Evolutionary conservation across 2,113 vertebrate species (phyloP).

Genomic region (Corapipo altera): DNA sequence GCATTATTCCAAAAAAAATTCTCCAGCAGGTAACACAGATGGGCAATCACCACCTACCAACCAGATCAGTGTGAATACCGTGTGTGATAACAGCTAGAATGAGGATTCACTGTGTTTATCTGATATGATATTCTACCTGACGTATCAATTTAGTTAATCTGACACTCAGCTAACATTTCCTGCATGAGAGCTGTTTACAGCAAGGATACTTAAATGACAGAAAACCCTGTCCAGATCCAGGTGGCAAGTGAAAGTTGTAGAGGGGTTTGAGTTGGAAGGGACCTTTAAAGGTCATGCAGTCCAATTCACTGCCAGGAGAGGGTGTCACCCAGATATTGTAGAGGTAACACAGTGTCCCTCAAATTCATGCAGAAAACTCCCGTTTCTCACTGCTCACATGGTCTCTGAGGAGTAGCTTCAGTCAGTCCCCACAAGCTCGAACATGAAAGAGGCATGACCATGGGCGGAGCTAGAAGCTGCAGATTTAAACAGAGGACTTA

Average conservation of each 20-base stretch:
- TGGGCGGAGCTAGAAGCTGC: not conserved
- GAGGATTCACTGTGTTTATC: not conserved
- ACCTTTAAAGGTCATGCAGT: not conserved
- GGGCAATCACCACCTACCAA: conserved; percentile 55
- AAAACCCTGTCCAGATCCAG: not conserved
- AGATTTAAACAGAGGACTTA: not conserved
- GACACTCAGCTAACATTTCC: not conserved
- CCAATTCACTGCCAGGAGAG: not conserved
- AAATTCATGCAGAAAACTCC: not conserved
- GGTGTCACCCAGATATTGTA: not conserved
- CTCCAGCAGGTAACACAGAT: conserved; percentile 62
- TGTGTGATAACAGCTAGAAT: not conserved
- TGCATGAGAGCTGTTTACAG: not conserved
- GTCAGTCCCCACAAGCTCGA: not conserved
- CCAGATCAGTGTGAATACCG: conserved; percentile 8
- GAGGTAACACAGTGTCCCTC: not conserved
- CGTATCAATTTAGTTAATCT: conserved; percentile 18
- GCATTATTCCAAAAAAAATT: conserved; percentile 38
- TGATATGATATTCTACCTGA: conserved; percentile 20
- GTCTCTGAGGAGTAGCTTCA: not conserved
- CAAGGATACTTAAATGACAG: not conserved
- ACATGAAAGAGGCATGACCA: not conserved
- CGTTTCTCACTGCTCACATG: not conserved
- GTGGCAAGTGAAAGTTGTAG: not conserved
- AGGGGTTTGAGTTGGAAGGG: not conserved